Evolutionary conservation across 2,797 vertebrate genomes (phyloP).

Genomic region (Pogonophryne albipinna): DNA sequence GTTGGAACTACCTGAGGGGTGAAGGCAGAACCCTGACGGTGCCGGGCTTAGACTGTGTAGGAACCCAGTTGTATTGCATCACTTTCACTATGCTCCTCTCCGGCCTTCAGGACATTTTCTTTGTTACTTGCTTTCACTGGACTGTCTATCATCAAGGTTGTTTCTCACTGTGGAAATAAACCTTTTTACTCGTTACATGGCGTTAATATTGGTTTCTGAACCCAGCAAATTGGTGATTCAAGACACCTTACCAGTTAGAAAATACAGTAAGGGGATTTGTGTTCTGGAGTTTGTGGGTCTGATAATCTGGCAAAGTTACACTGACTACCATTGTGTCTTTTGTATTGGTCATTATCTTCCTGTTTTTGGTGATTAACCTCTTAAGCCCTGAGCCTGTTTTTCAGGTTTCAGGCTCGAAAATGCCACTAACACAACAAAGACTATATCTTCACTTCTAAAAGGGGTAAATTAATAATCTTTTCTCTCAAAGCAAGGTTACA

Average conservation of each 20-base stretch:
- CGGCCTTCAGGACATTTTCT: slow-evolving; percentile 27
- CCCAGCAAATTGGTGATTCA: neutral
- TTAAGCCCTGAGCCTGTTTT: no score
- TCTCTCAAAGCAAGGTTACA: no score
- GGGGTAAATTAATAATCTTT: no score
- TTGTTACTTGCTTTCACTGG: neutral
- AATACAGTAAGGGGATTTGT: neutral
- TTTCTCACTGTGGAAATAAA: slow-evolving; percentile 1
- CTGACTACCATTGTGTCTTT: neutral
- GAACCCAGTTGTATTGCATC: no score
- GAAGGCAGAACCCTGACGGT: no score
- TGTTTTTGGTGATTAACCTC: slow-evolving; percentile 16
- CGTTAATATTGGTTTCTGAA: slow-evolving; percentile 22
- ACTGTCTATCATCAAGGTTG: neutral
- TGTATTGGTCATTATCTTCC: slow-evolving; percentile 5
- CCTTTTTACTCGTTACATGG: slow-evolving; percentile 9
- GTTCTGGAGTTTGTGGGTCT: neutral
- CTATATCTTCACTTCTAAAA: no score
- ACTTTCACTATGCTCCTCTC: neutral
- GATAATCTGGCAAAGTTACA: neutral
- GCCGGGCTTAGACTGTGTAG: no score
- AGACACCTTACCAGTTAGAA: neutral
- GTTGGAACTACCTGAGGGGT: no score
- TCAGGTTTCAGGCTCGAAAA: no score
- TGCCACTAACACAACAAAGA: no score